These are phyloP conservation scores for Gobio occitaniae DNA, from an alignment of 2,797 vertebrate species.

Conservation along the genomic window DNA sequence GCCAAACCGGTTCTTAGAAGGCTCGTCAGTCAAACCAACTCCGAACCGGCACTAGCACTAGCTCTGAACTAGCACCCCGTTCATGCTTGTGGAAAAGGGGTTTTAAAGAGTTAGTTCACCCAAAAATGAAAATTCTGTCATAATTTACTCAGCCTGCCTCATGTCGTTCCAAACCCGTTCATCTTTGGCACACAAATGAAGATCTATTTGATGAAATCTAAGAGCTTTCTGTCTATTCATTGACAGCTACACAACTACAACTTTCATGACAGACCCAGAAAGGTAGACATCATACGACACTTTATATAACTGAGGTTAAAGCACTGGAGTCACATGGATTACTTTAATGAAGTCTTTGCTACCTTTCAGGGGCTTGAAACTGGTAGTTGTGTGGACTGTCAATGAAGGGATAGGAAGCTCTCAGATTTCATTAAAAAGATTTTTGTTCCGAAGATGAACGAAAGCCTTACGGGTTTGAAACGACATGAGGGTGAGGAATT, in stretches of 20 bases:
- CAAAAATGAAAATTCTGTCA: background rate
- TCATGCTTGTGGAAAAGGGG: too few relatives aligned
- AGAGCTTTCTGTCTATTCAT: background rate
- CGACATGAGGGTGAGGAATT: background rate
- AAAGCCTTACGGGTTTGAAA: background rate
- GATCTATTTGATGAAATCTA: background rate
- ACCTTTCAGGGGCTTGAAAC: background rate
- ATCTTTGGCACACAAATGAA: background rate
- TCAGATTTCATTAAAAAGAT: background rate
- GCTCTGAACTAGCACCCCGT: too few relatives aligned
- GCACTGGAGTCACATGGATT: background rate
- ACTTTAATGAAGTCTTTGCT: background rate
- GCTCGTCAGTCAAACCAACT: too few relatives aligned
- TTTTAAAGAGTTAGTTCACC: background rate
- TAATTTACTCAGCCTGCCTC: background rate
- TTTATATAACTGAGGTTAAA: background rate
- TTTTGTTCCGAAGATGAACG: background rate
- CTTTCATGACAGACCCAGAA: background rate
- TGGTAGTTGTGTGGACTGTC: background rate
- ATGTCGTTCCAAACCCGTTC: background rate
- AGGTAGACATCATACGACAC: background rate
- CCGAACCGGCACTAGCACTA: too few relatives aligned
- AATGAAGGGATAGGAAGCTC: background rate
- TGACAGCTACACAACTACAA: background rate
- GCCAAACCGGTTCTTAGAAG: too few relatives aligned